Evolutionary conservation across 2,888 invertebrate genomes (phyloP).

Genomic region (Schizotus pectinicornis): DNA sequence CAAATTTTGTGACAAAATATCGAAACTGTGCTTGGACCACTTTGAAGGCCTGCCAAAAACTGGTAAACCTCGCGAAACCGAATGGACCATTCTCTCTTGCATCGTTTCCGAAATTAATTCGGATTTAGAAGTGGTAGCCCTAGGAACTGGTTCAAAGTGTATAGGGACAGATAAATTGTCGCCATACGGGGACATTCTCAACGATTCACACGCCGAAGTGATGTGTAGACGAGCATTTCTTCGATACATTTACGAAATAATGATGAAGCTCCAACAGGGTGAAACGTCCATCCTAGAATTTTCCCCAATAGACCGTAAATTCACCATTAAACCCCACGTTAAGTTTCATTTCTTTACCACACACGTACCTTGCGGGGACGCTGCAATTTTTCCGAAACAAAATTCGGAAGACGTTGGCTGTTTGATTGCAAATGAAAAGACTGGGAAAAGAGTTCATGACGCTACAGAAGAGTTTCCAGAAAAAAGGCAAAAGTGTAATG

Average conservation of each 20-base stretch:
- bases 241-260: conserved; percentile 73
- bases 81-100: conserved; percentile 87
- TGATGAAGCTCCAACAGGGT: conserved; percentile 14
- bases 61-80: conserved; percentile 76
- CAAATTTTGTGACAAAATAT: conserved; percentile 56
- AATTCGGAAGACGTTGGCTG: conserved; percentile 45
- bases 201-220: conserved; percentile 93
- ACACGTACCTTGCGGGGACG: conserved; percentile 93
- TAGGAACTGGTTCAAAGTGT: conserved; percentile 93
- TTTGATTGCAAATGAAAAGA: conserved; percentile 12
- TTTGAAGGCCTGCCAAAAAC: conserved; percentile 73
- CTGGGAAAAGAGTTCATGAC: conserved; percentile 1
- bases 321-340: conserved; percentile 59
- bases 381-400: conserved; percentile 77
- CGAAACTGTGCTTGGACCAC: conserved; percentile 65
- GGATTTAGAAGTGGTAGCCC: conserved; percentile 69
- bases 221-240: conserved; percentile 83
- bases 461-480: conserved; percentile 3
- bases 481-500: conserved; percentile 41
- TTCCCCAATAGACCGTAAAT: conserved; percentile 28
- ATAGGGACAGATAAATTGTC: conserved; percentile 75
- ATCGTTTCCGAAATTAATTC: conserved; percentile 65
- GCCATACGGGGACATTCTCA: conserved; percentile 72
- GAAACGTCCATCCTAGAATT: conserved; percentile 8
- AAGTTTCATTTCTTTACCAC: conserved; percentile 86